Conservation (phyloP, 2,797 vertebrate species). For the Hyperoplus lanceolatus region DNA sequence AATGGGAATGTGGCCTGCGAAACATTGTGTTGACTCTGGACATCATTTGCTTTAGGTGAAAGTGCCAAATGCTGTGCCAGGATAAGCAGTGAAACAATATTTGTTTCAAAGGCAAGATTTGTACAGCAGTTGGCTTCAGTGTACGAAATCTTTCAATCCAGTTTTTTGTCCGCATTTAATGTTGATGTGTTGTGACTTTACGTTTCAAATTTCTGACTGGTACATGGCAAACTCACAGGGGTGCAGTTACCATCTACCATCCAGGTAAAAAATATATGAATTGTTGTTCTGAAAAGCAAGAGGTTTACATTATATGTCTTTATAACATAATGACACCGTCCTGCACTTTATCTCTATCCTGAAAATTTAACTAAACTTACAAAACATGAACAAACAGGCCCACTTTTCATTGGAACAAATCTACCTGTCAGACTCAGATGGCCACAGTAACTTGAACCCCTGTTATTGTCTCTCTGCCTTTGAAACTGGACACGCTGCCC, state of each 20-base stretch:
- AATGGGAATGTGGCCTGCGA: constrained; percentile 25
- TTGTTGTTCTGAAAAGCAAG: constrained; percentile 2
- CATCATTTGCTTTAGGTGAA: constrained; percentile 29
- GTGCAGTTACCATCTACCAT: not conserved
- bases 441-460: constrained; percentile 57
- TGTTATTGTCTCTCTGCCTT: constrained; percentile 58
- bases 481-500: constrained; percentile 69
- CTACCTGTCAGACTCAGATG: constrained; percentile 51
- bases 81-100: not conserved
- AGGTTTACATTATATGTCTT: not conserved
- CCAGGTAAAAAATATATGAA: not conserved
- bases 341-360: not conserved
- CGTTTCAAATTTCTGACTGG: not conserved
- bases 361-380: not conserved
- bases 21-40: constrained; percentile 32
- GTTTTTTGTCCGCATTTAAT: not conserved
- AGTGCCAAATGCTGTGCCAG: constrained; percentile 12
- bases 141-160: not conserved
- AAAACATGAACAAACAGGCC: constrained; percentile 18
- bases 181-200: not conserved
- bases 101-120: constrained; percentile 3
- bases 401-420: constrained; percentile 35
- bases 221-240: not conserved
- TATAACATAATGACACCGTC: not conserved
- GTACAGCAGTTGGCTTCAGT: not conserved